phyloP scores from a whole-genome alignment of 2,888 invertebrate genomes.

The Drosophila flavopinicola region DNA sequence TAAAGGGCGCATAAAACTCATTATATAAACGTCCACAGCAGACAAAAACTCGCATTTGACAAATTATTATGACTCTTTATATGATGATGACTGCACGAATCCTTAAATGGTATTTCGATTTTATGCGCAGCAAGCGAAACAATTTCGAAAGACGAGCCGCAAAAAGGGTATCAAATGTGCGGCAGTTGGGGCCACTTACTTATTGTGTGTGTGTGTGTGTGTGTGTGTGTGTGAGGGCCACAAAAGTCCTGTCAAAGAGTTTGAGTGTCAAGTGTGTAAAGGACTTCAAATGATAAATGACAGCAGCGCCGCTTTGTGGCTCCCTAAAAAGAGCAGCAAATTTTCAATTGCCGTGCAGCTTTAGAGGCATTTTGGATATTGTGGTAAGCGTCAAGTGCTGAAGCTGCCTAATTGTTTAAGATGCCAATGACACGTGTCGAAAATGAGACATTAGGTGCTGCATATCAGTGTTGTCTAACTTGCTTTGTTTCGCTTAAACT shows the following conservation, averaged over 20 bases:
- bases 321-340: conserved; percentile 30
- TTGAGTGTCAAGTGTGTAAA: conserved; percentile 18
- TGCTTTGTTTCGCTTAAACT: too few relatives aligned
- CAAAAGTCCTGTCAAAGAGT: conserved; percentile 25
- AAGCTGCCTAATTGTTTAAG: conserved; percentile 27
- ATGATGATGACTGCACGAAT: conserved; percentile 43
- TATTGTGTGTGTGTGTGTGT: conserved; percentile 9
- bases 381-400: conserved; percentile 11
- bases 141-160: conserved; percentile 42
- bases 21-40: conserved; percentile 69
- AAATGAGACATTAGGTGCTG: not conserved
- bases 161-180: conserved; percentile 34
- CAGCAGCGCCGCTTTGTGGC: conserved; percentile 32
- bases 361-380: conserved; percentile 29
- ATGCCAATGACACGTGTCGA: conserved; percentile 4
- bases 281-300: conserved; percentile 44
- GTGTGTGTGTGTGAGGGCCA: conserved; percentile 13
- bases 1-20: conserved; percentile 62
- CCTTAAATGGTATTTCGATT: conserved; percentile 55
- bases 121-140: conserved; percentile 45
- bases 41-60: conserved; percentile 68
- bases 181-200: conserved; percentile 12
- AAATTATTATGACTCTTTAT: conserved; percentile 64
- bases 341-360: conserved; percentile 33
- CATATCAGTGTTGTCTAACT: not conserved